Evolutionary conservation across 2,113 vertebrate species (phyloP).

Genomic region (Picathartes gymnocephalus): DNA sequence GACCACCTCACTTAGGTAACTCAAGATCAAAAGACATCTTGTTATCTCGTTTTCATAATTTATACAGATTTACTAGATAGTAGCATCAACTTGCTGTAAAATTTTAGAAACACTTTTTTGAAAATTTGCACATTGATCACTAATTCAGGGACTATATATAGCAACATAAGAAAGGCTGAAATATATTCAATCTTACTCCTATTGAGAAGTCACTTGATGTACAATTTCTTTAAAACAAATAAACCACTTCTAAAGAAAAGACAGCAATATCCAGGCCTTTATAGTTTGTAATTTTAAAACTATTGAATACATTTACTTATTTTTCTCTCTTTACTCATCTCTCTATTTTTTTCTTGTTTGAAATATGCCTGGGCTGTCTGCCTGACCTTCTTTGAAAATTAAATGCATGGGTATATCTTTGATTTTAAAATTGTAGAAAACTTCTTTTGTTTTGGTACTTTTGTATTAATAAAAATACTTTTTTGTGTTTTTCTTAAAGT

Average conservation of each 20-base stretch:
- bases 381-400: background rate
- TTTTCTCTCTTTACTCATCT: background rate
- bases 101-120: background rate
- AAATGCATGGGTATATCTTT: background rate
- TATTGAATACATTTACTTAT: background rate
- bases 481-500: background rate
- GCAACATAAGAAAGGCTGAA: background rate
- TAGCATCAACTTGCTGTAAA: background rate
- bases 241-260: background rate
- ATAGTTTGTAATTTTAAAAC: background rate
- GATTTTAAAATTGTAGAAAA: background rate
- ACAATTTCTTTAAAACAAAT: background rate
- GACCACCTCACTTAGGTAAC: background rate
- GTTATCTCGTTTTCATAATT: background rate
- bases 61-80: background rate
- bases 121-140: background rate
- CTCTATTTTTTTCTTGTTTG: background rate
- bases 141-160: background rate
- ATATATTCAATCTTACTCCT: background rate
- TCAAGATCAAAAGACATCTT: background rate
- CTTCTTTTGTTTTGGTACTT: background rate
- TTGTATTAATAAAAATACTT: conserved; percentile 33
- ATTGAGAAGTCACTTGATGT: background rate
- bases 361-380: background rate
- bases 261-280: background rate